These are phyloP conservation scores for Leptinotarsa texana DNA, from an alignment of 1,140 invertebrate genomes.

Conservation along the genomic window DNA sequence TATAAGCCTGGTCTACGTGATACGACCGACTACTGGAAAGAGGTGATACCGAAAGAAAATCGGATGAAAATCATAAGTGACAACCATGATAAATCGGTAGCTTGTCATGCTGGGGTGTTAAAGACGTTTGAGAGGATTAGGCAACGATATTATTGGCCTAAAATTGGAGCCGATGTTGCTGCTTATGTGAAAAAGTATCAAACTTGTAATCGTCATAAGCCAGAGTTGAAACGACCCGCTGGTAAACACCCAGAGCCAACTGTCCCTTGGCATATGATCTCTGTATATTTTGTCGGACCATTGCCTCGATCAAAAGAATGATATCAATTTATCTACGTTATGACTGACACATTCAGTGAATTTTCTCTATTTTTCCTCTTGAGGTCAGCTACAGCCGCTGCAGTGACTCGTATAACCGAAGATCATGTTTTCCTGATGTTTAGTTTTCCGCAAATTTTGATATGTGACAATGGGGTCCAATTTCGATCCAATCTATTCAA, in stretches of 20 bases:
- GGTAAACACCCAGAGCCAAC: constrained; percentile 6
- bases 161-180: constrained; percentile 11
- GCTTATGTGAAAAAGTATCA: background rate
- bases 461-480: constrained; percentile 1
- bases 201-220: background rate
- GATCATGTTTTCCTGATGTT: background rate
- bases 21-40: background rate
- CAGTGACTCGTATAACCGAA: background rate
- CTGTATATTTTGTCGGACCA: background rate
- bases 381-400: too few relatives aligned
- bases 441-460: background rate
- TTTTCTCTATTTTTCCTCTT: background rate
- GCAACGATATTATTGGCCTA: constrained; percentile 15
- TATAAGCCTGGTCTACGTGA: background rate
- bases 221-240: constrained; percentile 32
- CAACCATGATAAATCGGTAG: background rate
- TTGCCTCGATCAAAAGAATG: background rate
- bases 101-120: background rate
- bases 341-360: background rate
- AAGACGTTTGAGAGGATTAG: constrained; percentile 12
- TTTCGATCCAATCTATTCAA: constrained; percentile 22
- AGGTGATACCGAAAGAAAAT: constrained; percentile 17
- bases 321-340: background rate
- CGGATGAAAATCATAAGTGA: background rate
- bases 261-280: background rate